Evolutionary conservation across 2,888 invertebrate genomes (phyloP), one percentile per base, ranked within the genome.

Genomic region (Platycheirus albimanus): DNA sequence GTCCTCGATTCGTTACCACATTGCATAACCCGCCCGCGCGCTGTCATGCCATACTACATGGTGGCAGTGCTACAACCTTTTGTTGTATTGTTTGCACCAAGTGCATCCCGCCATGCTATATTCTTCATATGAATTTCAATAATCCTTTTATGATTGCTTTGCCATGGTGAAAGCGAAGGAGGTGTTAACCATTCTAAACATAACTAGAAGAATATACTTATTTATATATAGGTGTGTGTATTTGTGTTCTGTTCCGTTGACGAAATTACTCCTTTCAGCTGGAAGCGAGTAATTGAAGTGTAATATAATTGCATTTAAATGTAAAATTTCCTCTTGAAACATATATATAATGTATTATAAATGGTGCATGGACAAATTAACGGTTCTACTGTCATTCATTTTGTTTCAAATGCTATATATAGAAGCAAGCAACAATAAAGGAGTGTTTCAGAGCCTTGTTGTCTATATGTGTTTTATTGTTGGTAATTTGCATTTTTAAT

Each of bases 51-150:
- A n/a, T n/a, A n/a, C n/a, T 5, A 4, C 2, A 17, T 38, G 54
- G 54, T 41, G 63, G 69, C 47, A 70, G 20, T 69, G 49, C 28
- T 69, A 69, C 45, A 56, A 20, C 56, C 51, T 58, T 70, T 56
- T 70, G 30, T 58, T 33, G 64, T 51, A 76, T 75, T 80, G 75
- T 80, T 80, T 80, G 43, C 30, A 33, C 70, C 70, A 80, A 80
- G 75, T 70, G 56, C 58, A 58, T 19, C 30, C n/a, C 43, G 38
- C 56, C 45, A n/a, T 58, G 43, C 36, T 20, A 24, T 41, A 56
- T 19, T 1, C n/a, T n/a, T n/a, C n/a, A n/a, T n/a, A n/a, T 13
- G 38, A 10, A 24, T 69, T 80, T 80, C 49, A 70, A 80, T 70
- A 75, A 75, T 80, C 33, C 69, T 36, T 80, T 80, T 75, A 75